Base-by-base conservation (phyloP, 2,888 invertebrate species). In the Loripinus fragilis region DNA sequence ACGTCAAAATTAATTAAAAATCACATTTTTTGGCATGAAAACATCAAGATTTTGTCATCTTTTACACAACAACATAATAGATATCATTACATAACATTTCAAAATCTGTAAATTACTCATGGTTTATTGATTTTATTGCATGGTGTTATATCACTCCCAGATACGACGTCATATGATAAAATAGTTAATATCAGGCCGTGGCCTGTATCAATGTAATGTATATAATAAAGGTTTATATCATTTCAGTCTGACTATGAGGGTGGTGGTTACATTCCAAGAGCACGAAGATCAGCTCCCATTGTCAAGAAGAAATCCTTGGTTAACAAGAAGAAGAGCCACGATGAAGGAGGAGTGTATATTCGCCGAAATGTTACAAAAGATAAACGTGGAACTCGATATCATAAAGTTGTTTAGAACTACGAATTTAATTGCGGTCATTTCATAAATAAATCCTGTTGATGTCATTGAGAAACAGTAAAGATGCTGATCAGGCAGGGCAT, bases 291-390 rank as follows among this genome's bases (percentile, higher is more conserved):
- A 33, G 55, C 65, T 30, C 71, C 74, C 71, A 20, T 73, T 23
- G 28, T 82, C 28, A 84, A 82, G 33, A 88, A 86, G 81, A 85
- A 88, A 73, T 50, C 80, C 1, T 74, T 78, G 8, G 80, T 78
- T 23, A 73, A 76, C 35, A 89, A 87, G 81, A 86, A 87, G 68
- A 78, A 85, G 52, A 84, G 71, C 28, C 81, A 85, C 30, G 86
- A 86, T 71, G 91, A 91, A 23, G 87, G 87, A 2, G 91, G 91
- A 0, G 86, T 89, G 10, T 90, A 90, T 74, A 87, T 91, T 70
- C 86, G 85, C 45, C 84, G 91, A 33, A 91, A 89, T 74, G 75
- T 87, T 20, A 77, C 89, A 12, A 86, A 75, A 42, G 78, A 87
- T 20, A 84, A 86, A 41, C 78, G 81, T 70, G 87, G 87, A n/a